Conservation (phyloP, 2,888 invertebrate genomes). For the Asteroscopus sphinx region DNA sequence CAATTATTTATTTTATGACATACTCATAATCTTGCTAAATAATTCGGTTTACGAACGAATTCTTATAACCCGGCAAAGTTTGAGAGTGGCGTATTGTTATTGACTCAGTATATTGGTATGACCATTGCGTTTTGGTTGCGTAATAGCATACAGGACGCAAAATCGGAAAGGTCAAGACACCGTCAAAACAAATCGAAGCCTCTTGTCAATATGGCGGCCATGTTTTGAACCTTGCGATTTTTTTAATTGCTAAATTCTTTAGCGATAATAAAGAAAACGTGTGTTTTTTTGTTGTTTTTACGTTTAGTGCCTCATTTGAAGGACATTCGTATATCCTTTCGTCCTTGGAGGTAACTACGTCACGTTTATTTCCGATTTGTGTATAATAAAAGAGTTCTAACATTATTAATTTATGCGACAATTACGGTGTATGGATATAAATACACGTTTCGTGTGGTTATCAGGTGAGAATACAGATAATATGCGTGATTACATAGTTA, state of each 20-base stretch:
- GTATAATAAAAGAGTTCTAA: slow-evolving; percentile 30
- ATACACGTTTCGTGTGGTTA: slow-evolving; percentile 31
- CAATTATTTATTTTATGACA: neutral
- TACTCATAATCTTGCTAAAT: neutral
- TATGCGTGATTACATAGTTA: neutral
- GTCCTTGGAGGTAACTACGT: slow-evolving; percentile 58
- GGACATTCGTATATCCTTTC: slow-evolving; percentile 41
- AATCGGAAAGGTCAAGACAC: slow-evolving; percentile 85
- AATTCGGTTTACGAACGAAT: slow-evolving; percentile 25
- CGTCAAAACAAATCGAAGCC: slow-evolving; percentile 89
- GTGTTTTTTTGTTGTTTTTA: slow-evolving; percentile 34
- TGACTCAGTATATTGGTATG: slow-evolving; percentile 57
- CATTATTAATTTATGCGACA: slow-evolving; percentile 59
- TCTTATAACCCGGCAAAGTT: slow-evolving; percentile 72
- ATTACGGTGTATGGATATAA: slow-evolving; percentile 52
- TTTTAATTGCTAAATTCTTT: slow-evolving; percentile 63
- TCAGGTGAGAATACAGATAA: slow-evolving; percentile 1
- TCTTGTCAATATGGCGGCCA: slow-evolving; percentile 86
- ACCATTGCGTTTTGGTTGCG: slow-evolving; percentile 73
- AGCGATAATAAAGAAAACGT: slow-evolving; percentile 30
- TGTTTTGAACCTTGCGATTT: slow-evolving; percentile 71
- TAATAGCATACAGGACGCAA: slow-evolving; percentile 82
- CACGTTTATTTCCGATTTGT: slow-evolving; percentile 31
- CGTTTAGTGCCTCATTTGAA: slow-evolving; percentile 37
- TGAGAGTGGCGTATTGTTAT: slow-evolving; percentile 57